Percentiles rank a stretch among this genome's conserved stretches.
phyloP scores from a whole-genome alignment of 2,113 vertebrate species.

The Petaurus breviceps region DNA sequence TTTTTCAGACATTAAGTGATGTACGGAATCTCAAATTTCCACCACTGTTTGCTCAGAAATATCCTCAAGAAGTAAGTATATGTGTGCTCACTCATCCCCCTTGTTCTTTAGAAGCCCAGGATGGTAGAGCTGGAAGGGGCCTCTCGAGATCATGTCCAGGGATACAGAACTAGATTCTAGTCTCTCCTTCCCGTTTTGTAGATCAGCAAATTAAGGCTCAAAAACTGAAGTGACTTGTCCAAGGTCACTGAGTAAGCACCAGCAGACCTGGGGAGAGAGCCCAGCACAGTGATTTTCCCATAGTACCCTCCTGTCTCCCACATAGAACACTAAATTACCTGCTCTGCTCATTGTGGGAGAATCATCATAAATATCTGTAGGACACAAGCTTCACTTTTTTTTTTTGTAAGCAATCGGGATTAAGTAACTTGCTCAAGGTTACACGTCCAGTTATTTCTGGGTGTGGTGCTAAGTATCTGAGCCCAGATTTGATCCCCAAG shows the following conservation, averaged over 20 bases:
- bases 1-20: slow-evolving; percentile 92
- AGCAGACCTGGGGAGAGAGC: neutral
- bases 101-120: slow-evolving; percentile 5
- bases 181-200: neutral
- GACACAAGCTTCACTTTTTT: too few species aligned
- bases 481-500: too few species aligned
- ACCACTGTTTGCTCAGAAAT: slow-evolving; percentile 90
- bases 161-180: too few species aligned
- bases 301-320: neutral
- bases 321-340: neutral
- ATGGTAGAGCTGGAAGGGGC: neutral
- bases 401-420: too few species aligned
- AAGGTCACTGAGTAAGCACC: neutral
- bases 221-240: slow-evolving; percentile 2
- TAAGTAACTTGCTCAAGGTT: too few species aligned
- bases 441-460: too few species aligned
- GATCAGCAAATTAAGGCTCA: neutral
- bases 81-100: slow-evolving; percentile 3
- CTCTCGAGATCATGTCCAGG: neutral
- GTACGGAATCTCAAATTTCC: slow-evolving; percentile 93
- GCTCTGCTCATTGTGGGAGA: neutral
- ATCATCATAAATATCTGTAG: neutral
- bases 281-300: neutral
- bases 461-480: too few species aligned
- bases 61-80: slow-evolving; percentile 91